Evolutionary conservation across 2,888 invertebrate species (phyloP), one percentile per base, ranked within the genome.

Genomic region (Epirrhoe alternata): DNA sequence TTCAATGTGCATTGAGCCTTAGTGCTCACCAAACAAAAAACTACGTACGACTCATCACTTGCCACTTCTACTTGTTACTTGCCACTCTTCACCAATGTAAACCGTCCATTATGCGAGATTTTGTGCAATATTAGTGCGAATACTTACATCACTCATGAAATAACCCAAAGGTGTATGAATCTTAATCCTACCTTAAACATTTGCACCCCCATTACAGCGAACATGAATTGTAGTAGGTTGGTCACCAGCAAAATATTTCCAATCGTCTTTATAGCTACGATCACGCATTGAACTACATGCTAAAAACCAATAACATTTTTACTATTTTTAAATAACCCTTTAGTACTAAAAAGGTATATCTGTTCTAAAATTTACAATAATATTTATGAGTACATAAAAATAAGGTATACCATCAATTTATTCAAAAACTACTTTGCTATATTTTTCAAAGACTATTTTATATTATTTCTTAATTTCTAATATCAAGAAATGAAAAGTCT

Each of bases 241-340:
- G 99, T 99, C 94, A 99, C 99, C 95, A 99, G 96, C 95, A 99
- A 98, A 95, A 99, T 99, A 96, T 99, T 99, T 94, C 99, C 99
- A 94, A 99, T 99, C 93, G 99, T 99, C 95, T 98, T 98, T 89
- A 99, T 97, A 85, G 99, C 98, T 93, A 99, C 99, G 94, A 99
- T 98, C 94, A 99, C 99, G 96, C 99, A 99, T 95, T 99, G 99
- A 90, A 99, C 99, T 95, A 99, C 99, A 95, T 99, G 99, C 98
- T 99, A 97, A 77, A 90, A 86, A 84, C 80, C 75, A 55, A 84
- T 73, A 82, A 84, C 65, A 60, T 16, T 53, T 30, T 5, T 59
- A 50, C 50, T 59, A 52, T 10, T 42, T 42, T 38, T 7, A 38
- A 10, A 12, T 5, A 12, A 0, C 12, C 35, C 10, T 38, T 38